phyloP scores from a whole-genome alignment of 2,797 vertebrate species.

The Bradypodion pumilum region DNA sequence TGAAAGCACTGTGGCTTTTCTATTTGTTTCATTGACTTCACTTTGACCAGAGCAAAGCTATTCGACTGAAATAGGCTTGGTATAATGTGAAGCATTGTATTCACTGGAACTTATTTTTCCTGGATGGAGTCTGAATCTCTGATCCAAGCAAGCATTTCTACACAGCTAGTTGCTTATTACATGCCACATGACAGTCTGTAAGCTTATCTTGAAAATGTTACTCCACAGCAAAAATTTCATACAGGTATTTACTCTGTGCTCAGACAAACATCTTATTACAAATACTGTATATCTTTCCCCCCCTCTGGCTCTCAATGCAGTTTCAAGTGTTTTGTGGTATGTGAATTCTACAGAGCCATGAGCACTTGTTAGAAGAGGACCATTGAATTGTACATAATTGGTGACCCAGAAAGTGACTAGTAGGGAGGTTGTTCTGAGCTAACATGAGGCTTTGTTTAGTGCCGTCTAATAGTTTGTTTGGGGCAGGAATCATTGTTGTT shows the following conservation, averaged over 20 bases:
- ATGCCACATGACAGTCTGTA: neutral
- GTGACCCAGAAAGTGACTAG: too few species aligned
- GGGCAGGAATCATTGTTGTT: too few species aligned
- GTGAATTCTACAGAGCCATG: neutral
- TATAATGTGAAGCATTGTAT: neutral
- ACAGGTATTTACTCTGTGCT: neutral
- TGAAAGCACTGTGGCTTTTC: neutral
- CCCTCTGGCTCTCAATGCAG: neutral
- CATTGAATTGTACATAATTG: neutral
- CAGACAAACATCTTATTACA: neutral
- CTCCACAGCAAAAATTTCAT: neutral
- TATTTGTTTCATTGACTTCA: neutral
- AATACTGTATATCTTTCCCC: neutral
- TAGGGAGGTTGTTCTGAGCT: too few species aligned
- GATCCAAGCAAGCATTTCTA: neutral
- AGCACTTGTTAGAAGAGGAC: neutral
- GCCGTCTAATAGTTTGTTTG: too few species aligned
- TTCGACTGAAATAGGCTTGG: neutral
- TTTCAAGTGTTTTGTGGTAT: neutral
- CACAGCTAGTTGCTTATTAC: neutral
- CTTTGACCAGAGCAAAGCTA: neutral
- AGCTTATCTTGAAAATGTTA: too few species aligned
- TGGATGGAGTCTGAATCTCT: neutral
- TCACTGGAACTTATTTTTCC: neutral
- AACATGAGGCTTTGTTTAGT: too few species aligned